Conservation (phyloP, 2,797 vertebrate species). For the Cirrhinus mrigala region DNA sequence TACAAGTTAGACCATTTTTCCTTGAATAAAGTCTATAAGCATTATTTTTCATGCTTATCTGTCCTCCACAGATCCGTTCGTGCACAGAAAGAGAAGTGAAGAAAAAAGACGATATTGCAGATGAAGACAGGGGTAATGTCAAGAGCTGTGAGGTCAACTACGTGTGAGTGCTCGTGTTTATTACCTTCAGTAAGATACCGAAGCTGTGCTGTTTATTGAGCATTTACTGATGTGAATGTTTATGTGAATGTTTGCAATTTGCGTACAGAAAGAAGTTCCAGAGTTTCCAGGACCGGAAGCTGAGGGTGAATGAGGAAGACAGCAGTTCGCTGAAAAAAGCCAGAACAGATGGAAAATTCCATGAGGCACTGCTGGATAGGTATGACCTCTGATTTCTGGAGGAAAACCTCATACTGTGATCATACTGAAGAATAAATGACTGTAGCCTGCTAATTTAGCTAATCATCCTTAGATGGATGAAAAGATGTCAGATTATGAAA, state of each 20-base stretch:
- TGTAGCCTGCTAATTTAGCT: neutral
- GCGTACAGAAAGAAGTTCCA: constrained; percentile 93
- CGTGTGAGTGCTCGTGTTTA: constrained; percentile 82
- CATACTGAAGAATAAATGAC: neutral
- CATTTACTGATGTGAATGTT: neutral
- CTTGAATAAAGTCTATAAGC: neutral
- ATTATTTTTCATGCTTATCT: neutral
- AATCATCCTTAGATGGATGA: neutral
- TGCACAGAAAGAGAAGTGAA: constrained; percentile 87
- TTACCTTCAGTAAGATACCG: neutral
- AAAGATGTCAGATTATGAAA: neutral
- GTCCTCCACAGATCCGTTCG: constrained; percentile 85
- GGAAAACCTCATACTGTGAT: neutral
- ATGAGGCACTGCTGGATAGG: constrained; percentile 94
- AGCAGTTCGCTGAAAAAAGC: constrained; percentile 86
- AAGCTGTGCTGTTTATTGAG: neutral
- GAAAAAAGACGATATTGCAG: constrained; percentile 90
- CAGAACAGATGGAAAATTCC: constrained; percentile 91
- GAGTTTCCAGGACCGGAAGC: constrained; percentile 95
- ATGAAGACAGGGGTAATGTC: constrained; percentile 95
- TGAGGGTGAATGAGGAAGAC: constrained; percentile 91
- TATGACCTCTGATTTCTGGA: constrained; percentile 63
- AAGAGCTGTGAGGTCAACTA: constrained; percentile 97
- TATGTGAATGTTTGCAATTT: neutral
- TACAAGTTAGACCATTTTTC: neutral